Conservation (phyloP, 64 coral and sea anemone species). For the Montipora capricornis region DNA sequence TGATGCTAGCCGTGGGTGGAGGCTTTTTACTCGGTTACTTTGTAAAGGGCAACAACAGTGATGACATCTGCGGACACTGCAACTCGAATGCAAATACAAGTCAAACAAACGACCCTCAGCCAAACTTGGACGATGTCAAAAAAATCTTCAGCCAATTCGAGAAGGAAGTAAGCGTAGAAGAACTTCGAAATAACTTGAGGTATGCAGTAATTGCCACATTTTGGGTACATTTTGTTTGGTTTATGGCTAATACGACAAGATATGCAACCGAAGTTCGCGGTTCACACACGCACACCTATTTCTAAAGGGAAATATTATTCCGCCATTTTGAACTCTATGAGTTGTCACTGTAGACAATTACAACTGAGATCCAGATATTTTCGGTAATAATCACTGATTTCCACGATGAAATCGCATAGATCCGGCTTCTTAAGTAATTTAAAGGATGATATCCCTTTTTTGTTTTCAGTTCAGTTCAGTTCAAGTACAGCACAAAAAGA, state of each 20-base stretch:
- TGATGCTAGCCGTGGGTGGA: background rate
- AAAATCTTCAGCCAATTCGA: slow-evolving; percentile 12
- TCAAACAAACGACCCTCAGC: background rate
- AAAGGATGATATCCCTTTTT: too few relatives aligned
- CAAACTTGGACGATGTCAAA: background rate
- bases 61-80: background rate
- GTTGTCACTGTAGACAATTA: too few relatives aligned
- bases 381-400: too few relatives aligned
- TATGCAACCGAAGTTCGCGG: background rate
- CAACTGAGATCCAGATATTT: too few relatives aligned
- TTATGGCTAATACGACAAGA: background rate
- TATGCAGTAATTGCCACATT: background rate
- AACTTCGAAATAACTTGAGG: slow-evolving; percentile 28
- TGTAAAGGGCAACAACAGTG: background rate
- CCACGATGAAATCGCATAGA: too few relatives aligned
- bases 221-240: background rate
- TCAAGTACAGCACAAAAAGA: too few relatives aligned
- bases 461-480: too few relatives aligned
- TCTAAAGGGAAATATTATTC: too few relatives aligned
- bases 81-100: background rate
- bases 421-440: too few relatives aligned
- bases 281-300: background rate
- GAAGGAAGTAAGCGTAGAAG: background rate
- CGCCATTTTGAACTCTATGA: background rate
- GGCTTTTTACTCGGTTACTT: slow-evolving; percentile 36